phyloP scores from a whole-genome alignment of 2,888 invertebrate genomes.

The Microctonus brassicae region DNA sequence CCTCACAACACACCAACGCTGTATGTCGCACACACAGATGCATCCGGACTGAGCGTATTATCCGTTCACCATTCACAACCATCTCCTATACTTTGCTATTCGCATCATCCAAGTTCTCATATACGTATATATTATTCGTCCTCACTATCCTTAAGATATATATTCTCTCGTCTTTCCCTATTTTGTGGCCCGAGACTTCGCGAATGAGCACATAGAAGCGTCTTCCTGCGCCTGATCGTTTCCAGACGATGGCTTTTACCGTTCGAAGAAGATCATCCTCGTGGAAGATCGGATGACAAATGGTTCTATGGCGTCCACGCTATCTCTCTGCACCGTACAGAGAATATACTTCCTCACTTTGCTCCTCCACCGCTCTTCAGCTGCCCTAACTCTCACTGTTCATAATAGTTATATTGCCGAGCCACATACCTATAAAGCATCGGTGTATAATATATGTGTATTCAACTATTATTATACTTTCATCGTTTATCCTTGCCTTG shows the following conservation, averaged over 20 bases:
- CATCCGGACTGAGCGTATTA: constrained; percentile 36
- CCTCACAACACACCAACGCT: constrained; percentile 14
- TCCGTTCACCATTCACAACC: constrained; percentile 36
- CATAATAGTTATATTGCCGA: background rate
- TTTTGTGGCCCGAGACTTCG: constrained; percentile 13
- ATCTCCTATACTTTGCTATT: constrained; percentile 1
- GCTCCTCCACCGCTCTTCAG: constrained; percentile 14
- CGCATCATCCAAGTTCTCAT: constrained; percentile 22
- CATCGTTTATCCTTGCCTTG: too few species aligned
- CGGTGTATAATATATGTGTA: background rate
- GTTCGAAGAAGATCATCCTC: constrained; percentile 51
- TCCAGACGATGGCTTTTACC: constrained; percentile 50
- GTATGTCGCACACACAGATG: constrained; percentile 14
- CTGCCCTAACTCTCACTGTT: constrained; percentile 16
- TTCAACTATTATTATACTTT: background rate
- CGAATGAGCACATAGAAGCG: constrained; percentile 28
- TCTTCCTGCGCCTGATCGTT: constrained; percentile 45
- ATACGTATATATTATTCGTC: constrained; percentile 20
- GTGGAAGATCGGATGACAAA: constrained; percentile 57
- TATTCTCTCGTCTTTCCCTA: background rate
- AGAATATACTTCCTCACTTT: constrained; percentile 23
- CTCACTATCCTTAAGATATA: constrained; percentile 10
- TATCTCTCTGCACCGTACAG: constrained; percentile 47
- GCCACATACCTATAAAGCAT: background rate
- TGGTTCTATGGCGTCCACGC: constrained; percentile 46